phyloP scores from a whole-genome alignment of 1,140 invertebrate genomes.

The Acromyrmex charruanus region DNA sequence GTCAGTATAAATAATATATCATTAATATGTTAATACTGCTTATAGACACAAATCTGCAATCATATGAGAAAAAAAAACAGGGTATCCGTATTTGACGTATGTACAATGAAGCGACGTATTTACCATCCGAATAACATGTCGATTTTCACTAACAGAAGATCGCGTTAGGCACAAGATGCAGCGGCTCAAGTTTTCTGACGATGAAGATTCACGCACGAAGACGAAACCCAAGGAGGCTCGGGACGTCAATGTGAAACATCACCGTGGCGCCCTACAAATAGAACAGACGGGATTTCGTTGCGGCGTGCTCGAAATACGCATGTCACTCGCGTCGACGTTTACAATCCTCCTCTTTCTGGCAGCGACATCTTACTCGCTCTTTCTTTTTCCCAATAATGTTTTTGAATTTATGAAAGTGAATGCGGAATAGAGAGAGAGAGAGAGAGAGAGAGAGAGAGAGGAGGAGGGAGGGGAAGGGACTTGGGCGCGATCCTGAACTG shows the following conservation, averaged over 20 bases:
- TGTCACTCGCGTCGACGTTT: constrained; percentile 74
- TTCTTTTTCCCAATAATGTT: constrained; percentile 34
- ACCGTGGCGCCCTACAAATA: constrained; percentile 73
- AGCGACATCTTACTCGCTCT: constrained; percentile 63
- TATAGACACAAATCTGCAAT: not conserved
- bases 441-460: not conserved
- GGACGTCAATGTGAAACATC: constrained; percentile 76
- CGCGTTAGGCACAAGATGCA: constrained; percentile 28
- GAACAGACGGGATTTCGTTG: constrained; percentile 76
- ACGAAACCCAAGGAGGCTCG: constrained; percentile 62
- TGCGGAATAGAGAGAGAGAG: not conserved
- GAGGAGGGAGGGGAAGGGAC: too few relatives aligned
- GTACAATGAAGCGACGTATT: constrained; percentile 13
- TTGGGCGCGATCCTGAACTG: not conserved
- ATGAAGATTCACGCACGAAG: constrained; percentile 69
- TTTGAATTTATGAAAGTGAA: constrained; percentile 13
- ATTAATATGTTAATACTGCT: not conserved
- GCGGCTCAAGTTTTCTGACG: constrained; percentile 65
- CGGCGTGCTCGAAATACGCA: constrained; percentile 77
- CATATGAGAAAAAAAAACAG: not conserved
- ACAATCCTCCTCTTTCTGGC: constrained; percentile 67
- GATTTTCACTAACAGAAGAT: constrained; percentile 25
- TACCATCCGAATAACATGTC: constrained; percentile 53
- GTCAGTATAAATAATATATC: too few relatives aligned
- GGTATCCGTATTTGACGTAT: not conserved